Evolutionary conservation across 2,888 invertebrate species (phyloP).

Genomic region (Agrenia bidenticulata): DNA sequence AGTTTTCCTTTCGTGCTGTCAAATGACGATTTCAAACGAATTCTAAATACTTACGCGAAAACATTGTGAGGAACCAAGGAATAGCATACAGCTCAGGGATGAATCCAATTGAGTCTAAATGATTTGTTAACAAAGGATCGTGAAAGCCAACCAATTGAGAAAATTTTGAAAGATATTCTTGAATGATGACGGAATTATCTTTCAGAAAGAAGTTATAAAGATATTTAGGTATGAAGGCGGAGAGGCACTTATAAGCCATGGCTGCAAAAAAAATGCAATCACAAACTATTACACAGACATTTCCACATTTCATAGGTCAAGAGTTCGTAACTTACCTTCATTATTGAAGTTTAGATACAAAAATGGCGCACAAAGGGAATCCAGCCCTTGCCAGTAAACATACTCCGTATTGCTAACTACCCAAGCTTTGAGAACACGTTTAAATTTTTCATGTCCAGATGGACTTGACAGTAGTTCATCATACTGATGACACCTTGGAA

Average conservation of each 20-base stretch:
- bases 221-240: constrained; percentile 93
- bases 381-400: constrained; percentile 99
- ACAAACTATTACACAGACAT: not conserved
- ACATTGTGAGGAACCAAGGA: constrained; percentile 99
- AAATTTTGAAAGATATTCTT: constrained; percentile 96
- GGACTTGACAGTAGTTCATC: constrained; percentile 93
- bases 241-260: constrained; percentile 90
- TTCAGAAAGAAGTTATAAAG: constrained; percentile 95
- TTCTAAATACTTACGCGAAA: constrained; percentile 76
- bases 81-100: constrained; percentile 96
- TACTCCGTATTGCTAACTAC: constrained; percentile 89
- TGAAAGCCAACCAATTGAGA: constrained; percentile 94
- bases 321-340: constrained; percentile 67
- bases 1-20: not conserved
- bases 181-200: constrained; percentile 94
- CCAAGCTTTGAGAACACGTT: constrained; percentile 94
- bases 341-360: constrained; percentile 93
- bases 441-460: constrained; percentile 86
- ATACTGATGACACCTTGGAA: constrained; percentile 98
- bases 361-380: constrained; percentile 97
- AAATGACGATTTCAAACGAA: constrained; percentile 1
- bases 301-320: not conserved
- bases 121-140: constrained; percentile 87
- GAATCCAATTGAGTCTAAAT: constrained; percentile 88
- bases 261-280: constrained; percentile 64